These are phyloP conservation scores for Theristus sp. DNA, from an alignment of 2,888 invertebrate genomes.

Conservation along the genomic window DNA sequence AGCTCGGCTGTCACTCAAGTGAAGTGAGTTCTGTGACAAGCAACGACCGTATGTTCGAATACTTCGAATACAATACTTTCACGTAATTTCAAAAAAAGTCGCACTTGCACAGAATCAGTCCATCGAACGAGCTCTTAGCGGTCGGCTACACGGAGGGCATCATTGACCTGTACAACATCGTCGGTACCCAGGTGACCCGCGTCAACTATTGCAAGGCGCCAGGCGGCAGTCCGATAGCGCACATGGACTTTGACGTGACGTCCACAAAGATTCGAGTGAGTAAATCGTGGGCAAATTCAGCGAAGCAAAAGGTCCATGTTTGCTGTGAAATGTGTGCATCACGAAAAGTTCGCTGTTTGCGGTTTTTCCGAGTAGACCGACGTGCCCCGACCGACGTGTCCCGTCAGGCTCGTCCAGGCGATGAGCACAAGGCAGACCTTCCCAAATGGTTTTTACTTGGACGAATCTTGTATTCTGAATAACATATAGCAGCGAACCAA, in stretches of 20 bases:
- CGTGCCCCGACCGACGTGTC: too few species aligned
- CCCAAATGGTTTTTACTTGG: too few species aligned
- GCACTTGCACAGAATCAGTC: neutral
- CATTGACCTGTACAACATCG: conserved; percentile 34
- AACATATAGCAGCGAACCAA: too few species aligned
- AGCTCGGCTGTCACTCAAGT: neutral
- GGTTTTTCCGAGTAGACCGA: too few species aligned
- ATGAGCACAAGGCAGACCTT: too few species aligned
- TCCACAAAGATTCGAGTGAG: neutral
- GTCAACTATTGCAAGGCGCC: neutral
- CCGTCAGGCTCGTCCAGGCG: too few species aligned
- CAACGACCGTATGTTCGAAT: neutral
- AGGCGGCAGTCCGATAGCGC: neutral
- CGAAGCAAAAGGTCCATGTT: too few species aligned
- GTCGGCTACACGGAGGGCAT: conserved; percentile 32
- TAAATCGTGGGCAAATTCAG: neutral
- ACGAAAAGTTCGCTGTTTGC: too few species aligned
- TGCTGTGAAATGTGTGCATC: too few species aligned
- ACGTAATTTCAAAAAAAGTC: neutral
- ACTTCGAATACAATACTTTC: neutral
- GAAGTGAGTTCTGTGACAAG: neutral
- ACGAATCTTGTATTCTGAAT: too few species aligned
- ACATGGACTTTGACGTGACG: neutral
- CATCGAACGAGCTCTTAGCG: conserved; percentile 27
- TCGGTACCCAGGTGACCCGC: conserved; percentile 27